phyloP scores from a whole-genome alignment of 2,113 vertebrate species.

The Oncorhynchus gorbuscha region DNA sequence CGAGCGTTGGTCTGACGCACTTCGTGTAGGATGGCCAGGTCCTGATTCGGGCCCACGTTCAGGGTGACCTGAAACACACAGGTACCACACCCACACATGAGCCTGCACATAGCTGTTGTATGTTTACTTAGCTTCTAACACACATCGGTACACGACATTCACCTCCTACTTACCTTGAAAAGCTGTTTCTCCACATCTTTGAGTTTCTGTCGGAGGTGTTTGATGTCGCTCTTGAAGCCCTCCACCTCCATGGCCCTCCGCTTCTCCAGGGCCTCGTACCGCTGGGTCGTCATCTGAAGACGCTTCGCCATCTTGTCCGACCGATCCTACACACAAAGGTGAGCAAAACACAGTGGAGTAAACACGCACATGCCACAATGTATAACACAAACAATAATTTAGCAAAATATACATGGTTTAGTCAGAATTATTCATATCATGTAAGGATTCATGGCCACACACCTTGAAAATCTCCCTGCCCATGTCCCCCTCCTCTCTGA shows the following conservation, averaged over 20 bases:
- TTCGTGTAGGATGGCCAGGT: conserved; percentile 86
- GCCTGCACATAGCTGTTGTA: background rate
- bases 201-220: conserved; percentile 84
- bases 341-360: background rate
- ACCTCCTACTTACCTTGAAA: conserved; percentile 78
- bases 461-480: conserved; percentile 90
- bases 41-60: conserved; percentile 82
- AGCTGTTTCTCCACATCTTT: conserved; percentile 90
- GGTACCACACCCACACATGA: background rate
- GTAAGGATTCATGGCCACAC: conserved; percentile 2
- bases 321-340: conserved; percentile 77
- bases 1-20: conserved; percentile 82
- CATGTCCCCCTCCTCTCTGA: conserved; percentile 84
- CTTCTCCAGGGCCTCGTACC: conserved; percentile 89
- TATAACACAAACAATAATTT: background rate
- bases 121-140: background rate
- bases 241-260: conserved; percentile 88
- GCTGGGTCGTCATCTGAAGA: conserved; percentile 86
- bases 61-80: conserved; percentile 76
- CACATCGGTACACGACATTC: background rate
- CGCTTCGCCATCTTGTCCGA: conserved; percentile 87
- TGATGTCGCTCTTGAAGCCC: conserved; percentile 91
- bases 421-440: background rate
- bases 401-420: background rate
- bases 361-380: background rate